Percentiles rank a stretch among this genome's conserved stretches.
These are phyloP conservation scores for Scylla paramamosain DNA, from an alignment of 1,140 invertebrate genomes.

Conservation along the genomic window DNA sequence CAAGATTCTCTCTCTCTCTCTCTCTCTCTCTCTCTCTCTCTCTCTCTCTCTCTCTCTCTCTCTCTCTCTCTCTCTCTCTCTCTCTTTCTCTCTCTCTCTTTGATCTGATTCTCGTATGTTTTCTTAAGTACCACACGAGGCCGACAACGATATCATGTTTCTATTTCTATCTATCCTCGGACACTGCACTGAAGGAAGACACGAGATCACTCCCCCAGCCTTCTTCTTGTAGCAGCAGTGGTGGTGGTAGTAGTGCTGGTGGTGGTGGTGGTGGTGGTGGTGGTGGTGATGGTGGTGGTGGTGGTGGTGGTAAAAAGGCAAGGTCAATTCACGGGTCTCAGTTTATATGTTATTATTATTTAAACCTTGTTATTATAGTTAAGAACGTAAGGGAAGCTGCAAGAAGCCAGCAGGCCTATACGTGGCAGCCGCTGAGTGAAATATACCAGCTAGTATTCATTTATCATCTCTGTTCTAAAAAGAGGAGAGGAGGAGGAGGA, in stretches of 20 bases:
- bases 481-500: background rate
- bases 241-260: background rate
- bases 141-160: background rate
- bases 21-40: slow-evolving; percentile 3
- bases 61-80: slow-evolving; percentile 33
- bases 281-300: background rate
- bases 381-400: too few species aligned
- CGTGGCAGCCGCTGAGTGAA: background rate
- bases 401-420: too few species aligned
- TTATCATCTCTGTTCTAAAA: background rate
- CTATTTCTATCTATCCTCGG: background rate
- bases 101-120: too few species aligned
- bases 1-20: background rate
- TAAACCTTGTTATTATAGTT: too few species aligned
- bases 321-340: too few species aligned
- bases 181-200: background rate
- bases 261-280: slow-evolving; percentile 7
- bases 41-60: slow-evolving; percentile 35
- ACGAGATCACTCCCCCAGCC: too few species aligned
- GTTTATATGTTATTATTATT: too few species aligned
- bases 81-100: background rate
- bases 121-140: background rate
- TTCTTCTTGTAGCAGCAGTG: background rate
- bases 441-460: background rate
- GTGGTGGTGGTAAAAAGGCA: background rate